Conservation (phyloP, 2,797 vertebrate genomes). For the Pangasius mekongensis region DNA sequence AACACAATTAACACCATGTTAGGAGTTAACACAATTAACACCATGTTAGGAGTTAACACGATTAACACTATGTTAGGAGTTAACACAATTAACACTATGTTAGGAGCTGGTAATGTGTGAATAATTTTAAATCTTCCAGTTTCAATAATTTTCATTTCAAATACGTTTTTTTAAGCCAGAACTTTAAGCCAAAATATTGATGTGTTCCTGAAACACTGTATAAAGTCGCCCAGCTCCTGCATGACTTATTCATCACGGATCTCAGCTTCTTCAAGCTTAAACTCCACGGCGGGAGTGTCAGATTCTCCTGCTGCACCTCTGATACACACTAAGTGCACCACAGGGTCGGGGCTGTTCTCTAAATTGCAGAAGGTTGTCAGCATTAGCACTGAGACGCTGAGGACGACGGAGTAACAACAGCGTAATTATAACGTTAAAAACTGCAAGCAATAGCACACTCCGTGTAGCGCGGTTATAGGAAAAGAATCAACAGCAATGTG, state of each 20-base stretch:
- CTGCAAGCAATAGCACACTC: background rate
- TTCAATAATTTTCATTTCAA: background rate
- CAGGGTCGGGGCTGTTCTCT: background rate
- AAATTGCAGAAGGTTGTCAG: background rate
- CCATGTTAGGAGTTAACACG: background rate
- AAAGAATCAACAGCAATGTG: background rate
- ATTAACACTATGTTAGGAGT: too few relatives aligned
- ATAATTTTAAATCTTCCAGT: background rate
- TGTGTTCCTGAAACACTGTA: background rate
- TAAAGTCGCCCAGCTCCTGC: background rate
- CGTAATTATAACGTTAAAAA: background rate
- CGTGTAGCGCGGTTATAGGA: background rate
- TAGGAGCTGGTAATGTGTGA: background rate
- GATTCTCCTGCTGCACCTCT: conserved; percentile 28
- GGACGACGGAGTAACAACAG: background rate
- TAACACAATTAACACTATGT: too few relatives aligned
- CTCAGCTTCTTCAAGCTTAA: background rate
- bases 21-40: background rate
- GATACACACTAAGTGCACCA: background rate
- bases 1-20: too few relatives aligned
- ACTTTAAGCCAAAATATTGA: background rate
- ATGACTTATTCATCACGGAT: conserved; percentile 47
- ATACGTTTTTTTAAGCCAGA: background rate
- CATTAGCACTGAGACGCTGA: background rate
- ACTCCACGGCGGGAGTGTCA: conserved; percentile 11